These are phyloP conservation scores for Lagocephalus sceleratus DNA, from an alignment of 2,797 vertebrate genomes.

Conservation along the genomic window DNA sequence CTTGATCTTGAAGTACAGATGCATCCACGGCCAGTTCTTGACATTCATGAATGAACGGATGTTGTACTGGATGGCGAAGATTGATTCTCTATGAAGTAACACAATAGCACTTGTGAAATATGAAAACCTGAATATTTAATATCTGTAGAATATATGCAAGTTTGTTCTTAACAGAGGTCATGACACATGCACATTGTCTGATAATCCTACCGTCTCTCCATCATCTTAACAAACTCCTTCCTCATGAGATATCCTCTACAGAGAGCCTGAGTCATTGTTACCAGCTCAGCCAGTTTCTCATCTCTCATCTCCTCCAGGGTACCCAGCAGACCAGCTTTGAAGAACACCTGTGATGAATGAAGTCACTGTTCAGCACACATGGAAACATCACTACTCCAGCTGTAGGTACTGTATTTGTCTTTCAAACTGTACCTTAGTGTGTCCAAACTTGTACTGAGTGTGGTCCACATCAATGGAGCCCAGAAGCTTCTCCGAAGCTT, in stretches of 20 bases:
- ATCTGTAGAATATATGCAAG: too few species aligned
- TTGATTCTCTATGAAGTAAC: slow-evolving; percentile 84
- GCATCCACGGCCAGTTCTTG: slow-evolving; percentile 90
- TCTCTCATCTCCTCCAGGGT: slow-evolving; percentile 84
- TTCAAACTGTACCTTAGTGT: not conserved
- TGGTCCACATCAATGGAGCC: slow-evolving; percentile 82
- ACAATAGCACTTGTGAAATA: too few species aligned
- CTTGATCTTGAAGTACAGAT: slow-evolving; percentile 89
- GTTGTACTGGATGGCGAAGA: slow-evolving; percentile 84
- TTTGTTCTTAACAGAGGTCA: too few species aligned
- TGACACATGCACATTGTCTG: slow-evolving; percentile 52
- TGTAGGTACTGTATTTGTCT: slow-evolving; percentile 9
- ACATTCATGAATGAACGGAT: slow-evolving; percentile 87
- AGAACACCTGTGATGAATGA: slow-evolving; percentile 62
- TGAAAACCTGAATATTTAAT: too few species aligned
- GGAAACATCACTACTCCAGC: not conserved
- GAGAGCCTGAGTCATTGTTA: slow-evolving; percentile 81
- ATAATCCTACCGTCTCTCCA: slow-evolving; percentile 70
- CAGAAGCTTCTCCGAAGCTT: slow-evolving; percentile 86
- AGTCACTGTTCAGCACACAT: not conserved
- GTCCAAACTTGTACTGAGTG: slow-evolving; percentile 31
- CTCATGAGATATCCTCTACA: slow-evolving; percentile 79
- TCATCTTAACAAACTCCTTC: slow-evolving; percentile 60
- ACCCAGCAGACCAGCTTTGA: slow-evolving; percentile 80
- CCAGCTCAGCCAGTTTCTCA: slow-evolving; percentile 79